phyloP scores from a whole-genome alignment of 2,797 vertebrate genomes.

The Falco naumanni region DNA sequence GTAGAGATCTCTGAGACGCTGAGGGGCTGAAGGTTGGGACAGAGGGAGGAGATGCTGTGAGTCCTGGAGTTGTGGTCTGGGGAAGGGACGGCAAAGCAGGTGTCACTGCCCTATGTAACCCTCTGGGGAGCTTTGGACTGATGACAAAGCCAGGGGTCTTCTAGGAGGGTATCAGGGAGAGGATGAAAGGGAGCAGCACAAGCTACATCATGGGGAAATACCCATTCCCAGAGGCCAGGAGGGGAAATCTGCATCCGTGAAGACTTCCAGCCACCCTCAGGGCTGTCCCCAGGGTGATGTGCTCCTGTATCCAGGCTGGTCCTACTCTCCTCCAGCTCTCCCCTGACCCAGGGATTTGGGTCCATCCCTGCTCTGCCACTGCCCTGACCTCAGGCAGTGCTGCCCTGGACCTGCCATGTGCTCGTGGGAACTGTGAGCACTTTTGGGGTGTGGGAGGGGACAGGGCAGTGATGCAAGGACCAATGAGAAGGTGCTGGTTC shows the following conservation, averaged over 20 bases:
- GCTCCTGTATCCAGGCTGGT: not conserved
- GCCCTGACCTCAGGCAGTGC: not conserved
- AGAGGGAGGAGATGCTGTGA: not conserved
- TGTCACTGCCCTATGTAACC: not conserved
- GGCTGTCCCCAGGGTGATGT: not conserved
- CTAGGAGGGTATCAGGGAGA: not conserved
- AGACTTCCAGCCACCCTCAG: not conserved
- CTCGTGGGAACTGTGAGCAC: not conserved
- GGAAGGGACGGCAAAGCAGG: not conserved
- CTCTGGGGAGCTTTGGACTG: accelerated
- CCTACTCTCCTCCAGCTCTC: not conserved
- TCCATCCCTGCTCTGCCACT: not conserved
- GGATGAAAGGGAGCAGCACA: not conserved
- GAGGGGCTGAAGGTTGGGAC: not conserved
- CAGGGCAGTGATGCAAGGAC: accelerated
- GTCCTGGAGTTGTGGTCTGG: not conserved
- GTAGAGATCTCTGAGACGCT: not conserved
- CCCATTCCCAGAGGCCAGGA: not conserved
- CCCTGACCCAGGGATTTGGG: accelerated
- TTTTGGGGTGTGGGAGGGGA: not conserved
- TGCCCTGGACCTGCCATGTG: not conserved
- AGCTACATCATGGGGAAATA: not conserved
- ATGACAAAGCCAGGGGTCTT: accelerated
- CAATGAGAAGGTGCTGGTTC: conserved; percentile 23
- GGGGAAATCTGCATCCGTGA: not conserved